These are phyloP conservation scores for Odontesthes bonariensis DNA, from an alignment of 2,113 vertebrate species.

Conservation along the genomic window DNA sequence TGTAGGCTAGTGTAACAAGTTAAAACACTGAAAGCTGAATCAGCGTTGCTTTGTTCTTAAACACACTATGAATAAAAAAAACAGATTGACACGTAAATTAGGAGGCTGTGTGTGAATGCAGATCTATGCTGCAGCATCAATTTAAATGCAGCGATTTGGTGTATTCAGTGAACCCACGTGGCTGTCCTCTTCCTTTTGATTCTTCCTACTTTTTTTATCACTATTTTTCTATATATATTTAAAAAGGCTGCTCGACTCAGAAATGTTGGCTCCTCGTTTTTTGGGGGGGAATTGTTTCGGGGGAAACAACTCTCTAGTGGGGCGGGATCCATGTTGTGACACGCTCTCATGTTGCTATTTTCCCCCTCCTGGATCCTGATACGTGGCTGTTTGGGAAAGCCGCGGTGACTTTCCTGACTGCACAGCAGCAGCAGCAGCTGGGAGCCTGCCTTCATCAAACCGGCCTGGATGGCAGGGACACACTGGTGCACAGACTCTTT, in stretches of 20 bases:
- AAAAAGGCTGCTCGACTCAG: not conserved
- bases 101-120: not conserved
- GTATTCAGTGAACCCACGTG: no score
- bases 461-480: constrained; percentile 92
- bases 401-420: constrained; percentile 21
- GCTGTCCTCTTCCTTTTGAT: no score
- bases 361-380: constrained; percentile 65
- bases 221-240: not conserved
- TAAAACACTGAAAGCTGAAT: no score
- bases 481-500: constrained; percentile 77
- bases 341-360: constrained; percentile 19
- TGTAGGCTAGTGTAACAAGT: no score
- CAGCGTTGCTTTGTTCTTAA: no score
- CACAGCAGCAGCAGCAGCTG: constrained; percentile 30
- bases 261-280: not conserved
- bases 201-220: no score
- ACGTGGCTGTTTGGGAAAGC: constrained; percentile 82
- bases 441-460: constrained; percentile 50
- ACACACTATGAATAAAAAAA: no score
- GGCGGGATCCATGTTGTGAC: constrained; percentile 47
- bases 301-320: not conserved
- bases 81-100: not conserved
- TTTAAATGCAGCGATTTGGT: no score
- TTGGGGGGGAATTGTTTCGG: not conserved
- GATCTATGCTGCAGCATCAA: not conserved